Conservation (phyloP, 1,140 invertebrate genomes). For the Acyrthosiphon pisum region DNA sequence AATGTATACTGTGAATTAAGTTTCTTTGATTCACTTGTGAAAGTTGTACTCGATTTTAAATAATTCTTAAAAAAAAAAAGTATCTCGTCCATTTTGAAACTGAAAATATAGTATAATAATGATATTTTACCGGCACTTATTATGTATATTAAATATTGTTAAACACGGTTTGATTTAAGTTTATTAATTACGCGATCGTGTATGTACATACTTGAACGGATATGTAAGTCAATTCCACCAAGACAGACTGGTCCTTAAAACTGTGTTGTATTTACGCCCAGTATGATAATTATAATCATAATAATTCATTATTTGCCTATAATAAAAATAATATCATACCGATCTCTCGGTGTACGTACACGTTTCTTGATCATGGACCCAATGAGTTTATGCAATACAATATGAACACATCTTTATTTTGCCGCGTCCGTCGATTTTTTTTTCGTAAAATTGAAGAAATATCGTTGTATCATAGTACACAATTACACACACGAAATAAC, state of each 20-base stretch:
- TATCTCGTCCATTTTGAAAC: background rate
- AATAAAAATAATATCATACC: background rate
- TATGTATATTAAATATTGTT: background rate
- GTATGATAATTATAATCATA: background rate
- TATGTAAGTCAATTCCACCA: background rate
- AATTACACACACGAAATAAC: background rate
- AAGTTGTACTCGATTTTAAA: background rate
- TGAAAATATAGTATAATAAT: background rate
- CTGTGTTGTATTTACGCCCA: background rate
- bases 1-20: background rate
- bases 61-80: background rate
- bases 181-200: background rate
- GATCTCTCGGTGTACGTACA: background rate
- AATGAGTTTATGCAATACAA: background rate
- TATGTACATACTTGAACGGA: background rate
- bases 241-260: background rate
- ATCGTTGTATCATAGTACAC: background rate
- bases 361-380: background rate
- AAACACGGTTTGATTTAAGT: background rate
- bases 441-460: conserved; percentile 9
- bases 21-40: background rate
- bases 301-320: background rate
- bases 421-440: background rate
- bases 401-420: background rate
- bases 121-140: background rate